Evolutionary conservation across 2,888 invertebrate genomes (phyloP), one percentile per base, ranked within the genome.

Genomic region (Unio delphinus): DNA sequence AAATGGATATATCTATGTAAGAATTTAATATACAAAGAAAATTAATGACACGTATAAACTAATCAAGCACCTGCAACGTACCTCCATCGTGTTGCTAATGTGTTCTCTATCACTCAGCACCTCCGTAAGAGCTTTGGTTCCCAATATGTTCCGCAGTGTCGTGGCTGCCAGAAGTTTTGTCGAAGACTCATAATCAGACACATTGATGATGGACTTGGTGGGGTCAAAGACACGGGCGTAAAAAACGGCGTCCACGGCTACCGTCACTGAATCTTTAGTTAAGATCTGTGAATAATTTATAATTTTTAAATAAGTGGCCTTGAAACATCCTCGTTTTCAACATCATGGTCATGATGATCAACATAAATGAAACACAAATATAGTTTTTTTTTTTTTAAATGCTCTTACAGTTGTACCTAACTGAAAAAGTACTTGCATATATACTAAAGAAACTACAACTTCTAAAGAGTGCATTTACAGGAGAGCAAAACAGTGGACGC

Each of bases 211-310:
- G 30, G 86, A 86, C 76, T 84, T 79, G 26, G 82, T 83, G 26
- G 87, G 84, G 67, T 87, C 82, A 69, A 81, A 80, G 58, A 87
- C 81, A 8, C 86, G 75, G 80, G 81, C 86, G 70, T 86, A 87
- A 20, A 87, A 84, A 4, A 87, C 87, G 59, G 87, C 87, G 68
- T 87, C 87, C 28, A 87, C 87, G 1, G 85, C 81, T 4, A 87
- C 85, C 0, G 87, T 87, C 54, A 87, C 87, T 3, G 85, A 85
- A 74, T 87, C 87, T 68, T 80, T 82, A 1, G 87, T 85, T 68
- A 87, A 71, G 56, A 87, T 80, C 84, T 86, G 72, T 4, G 65
- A 65, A 17, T 45, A 45, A 45, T 15, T 15, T 45, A 45, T 45
- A 45, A 45, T 45, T 45, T 45, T 45, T 45, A 11, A 1, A 1